Evolutionary conservation across 2,888 invertebrate species (phyloP), one percentile per base, ranked within the genome.

Genomic region (Morpho deidamia): DNA sequence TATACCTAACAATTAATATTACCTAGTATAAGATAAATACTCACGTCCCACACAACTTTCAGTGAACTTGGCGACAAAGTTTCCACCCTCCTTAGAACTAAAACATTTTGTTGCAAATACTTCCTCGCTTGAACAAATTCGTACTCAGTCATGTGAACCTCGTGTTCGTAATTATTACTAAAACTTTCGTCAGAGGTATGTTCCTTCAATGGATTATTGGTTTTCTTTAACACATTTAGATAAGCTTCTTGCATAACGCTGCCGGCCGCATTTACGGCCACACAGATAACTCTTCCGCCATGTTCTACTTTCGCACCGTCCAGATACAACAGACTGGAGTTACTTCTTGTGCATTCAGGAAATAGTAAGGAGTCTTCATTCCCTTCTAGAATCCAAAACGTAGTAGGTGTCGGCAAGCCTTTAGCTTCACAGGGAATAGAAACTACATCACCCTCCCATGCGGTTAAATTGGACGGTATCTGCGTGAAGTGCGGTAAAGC

Each of bases 331-430:
- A 89, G 76, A 67, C 87, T 89, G 43, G 88, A 76, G 69, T 88
- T 89, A 71, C 87, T 88, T 74, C 79, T 86, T 61, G 82, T 85
- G 59, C 89, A 89, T 73, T 88, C 88, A n/a, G 87, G 87, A 66
- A 89, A 89, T 60, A 88, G 74, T 62, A 89, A 73, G 45, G 95
- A 62, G 74, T 95, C 94, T 78, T 95, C 94, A 42, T 94, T 95
- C 56, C 97, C 97, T 81, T 98, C 98, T 70, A 96, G 95, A 68
- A 96, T 96, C 99, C 99, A 99, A 82, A 97, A 98, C 32, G 97
- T 94, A 10, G 97, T 96, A 3, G 99, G 99, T 60, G 94, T 93
- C 10, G 99, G 99, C 78, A 97, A 95, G 58, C 98, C 99, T 71
- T 93, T 94, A 34, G 98, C 97, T 66, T 95, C 94, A 87, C 99